Evolutionary conservation across 2,888 invertebrate genomes (phyloP).

Genomic region (Diplolepis rosae): DNA sequence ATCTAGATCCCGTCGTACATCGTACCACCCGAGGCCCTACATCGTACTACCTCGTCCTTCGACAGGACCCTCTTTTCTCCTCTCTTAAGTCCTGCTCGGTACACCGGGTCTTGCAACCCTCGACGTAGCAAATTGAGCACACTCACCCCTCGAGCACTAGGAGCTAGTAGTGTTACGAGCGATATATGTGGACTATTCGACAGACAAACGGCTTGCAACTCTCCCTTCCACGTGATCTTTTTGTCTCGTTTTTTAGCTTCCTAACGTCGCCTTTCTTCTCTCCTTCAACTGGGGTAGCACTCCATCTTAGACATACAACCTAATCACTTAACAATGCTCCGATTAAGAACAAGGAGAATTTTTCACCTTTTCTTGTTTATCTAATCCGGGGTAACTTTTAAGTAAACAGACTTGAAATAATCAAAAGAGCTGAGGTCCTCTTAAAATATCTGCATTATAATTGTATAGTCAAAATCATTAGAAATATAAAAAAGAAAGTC

Average conservation of each 20-base stretch:
- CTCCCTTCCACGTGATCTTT: slow-evolving; percentile 44
- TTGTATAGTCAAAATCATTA: no score
- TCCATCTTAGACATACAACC: slow-evolving; percentile 13
- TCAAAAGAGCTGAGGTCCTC: no score
- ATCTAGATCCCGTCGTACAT: slow-evolving; percentile 73
- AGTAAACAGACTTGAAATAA: no score
- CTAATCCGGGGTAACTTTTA: no score
- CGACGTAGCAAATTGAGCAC: slow-evolving; percentile 72
- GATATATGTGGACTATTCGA: slow-evolving; percentile 68
- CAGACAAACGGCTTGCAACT: slow-evolving; percentile 63
- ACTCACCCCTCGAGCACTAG: slow-evolving; percentile 58
- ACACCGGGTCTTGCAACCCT: slow-evolving; percentile 65
- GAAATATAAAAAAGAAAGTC: no score
- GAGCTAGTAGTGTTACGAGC: slow-evolving; percentile 59
- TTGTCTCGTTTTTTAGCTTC: slow-evolving; percentile 31
- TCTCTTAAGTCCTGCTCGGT: slow-evolving; percentile 59
- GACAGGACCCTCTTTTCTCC: slow-evolving; percentile 53
- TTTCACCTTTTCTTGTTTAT: no score
- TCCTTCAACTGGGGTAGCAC: not conserved
- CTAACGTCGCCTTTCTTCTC: not conserved
- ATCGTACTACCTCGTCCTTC: slow-evolving; percentile 63
- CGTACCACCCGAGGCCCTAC: slow-evolving; percentile 70
- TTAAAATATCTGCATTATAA: no score
- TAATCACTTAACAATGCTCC: slow-evolving; percentile 16
- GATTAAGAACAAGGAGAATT: no score